These are phyloP conservation scores for Drosophila ambigua DNA, from an alignment of 1,140 invertebrate species.

Conservation along the genomic window DNA sequence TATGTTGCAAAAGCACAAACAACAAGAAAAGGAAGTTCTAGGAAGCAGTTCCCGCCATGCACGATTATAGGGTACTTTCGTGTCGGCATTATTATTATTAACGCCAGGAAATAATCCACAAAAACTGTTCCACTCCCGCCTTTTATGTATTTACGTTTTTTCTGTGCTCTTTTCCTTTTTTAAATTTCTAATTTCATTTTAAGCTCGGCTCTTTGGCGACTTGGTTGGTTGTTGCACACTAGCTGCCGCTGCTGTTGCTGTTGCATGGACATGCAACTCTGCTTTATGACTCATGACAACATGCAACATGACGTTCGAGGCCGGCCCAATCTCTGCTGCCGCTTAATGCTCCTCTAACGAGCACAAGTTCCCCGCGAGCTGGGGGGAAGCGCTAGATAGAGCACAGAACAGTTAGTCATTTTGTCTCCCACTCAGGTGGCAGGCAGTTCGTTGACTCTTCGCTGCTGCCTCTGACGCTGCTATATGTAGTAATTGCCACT, in stretches of 20 bases:
- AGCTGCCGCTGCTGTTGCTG: conserved; percentile 26
- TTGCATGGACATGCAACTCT: conserved; percentile 66
- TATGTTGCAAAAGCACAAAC: too few relatives aligned
- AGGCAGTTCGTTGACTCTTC: conserved; percentile 72
- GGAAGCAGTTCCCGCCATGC: not conserved
- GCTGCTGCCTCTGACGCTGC: conserved; percentile 25
- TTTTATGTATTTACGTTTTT: conserved; percentile 35
- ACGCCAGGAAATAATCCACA: conserved; percentile 24
- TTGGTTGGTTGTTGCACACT: conserved; percentile 42
- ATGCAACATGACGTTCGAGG: conserved; percentile 69
- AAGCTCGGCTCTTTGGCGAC: conserved; percentile 62
- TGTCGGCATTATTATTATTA: not conserved
- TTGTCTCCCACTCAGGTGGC: conserved; percentile 37
- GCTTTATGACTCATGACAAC: conserved; percentile 82
- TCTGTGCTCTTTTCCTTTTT: conserved; percentile 31
- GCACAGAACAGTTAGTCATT: conserved; percentile 50
- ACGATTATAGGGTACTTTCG: not conserved
- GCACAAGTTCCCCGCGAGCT: conserved; percentile 21
- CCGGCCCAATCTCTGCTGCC: conserved; percentile 1
- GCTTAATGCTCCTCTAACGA: conserved; percentile 51
- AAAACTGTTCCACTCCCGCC: conserved; percentile 42
- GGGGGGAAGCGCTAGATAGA: conserved; percentile 11
- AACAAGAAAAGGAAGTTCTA: too few relatives aligned
- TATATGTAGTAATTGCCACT: conserved; percentile 75
- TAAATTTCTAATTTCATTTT: conserved; percentile 75